These are phyloP conservation scores for Xenopus borealis DNA, from an alignment of 2,113 vertebrate species.

Conservation along the genomic window DNA sequence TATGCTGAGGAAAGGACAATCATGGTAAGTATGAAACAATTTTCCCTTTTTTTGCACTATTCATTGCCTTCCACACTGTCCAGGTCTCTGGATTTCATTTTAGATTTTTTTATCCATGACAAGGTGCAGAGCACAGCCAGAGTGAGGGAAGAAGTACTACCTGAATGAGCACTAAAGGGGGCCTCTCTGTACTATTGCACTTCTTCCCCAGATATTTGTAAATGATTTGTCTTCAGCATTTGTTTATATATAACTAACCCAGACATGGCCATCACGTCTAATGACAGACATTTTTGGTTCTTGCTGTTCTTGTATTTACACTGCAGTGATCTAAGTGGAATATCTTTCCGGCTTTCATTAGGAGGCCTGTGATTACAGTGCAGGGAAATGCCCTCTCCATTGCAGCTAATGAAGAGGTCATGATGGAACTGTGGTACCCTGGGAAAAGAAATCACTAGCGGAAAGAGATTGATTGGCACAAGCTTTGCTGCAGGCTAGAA, in stretches of 20 bases:
- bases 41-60: too few species aligned
- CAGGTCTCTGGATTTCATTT: too few species aligned
- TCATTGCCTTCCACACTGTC: too few species aligned
- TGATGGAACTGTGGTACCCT: neutral
- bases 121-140: too few species aligned
- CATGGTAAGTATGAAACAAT: too few species aligned
- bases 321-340: neutral
- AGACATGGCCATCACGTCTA: neutral
- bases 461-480: slow-evolving; percentile 17
- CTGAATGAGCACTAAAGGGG: too few species aligned
- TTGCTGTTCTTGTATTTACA: neutral
- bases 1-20: too few species aligned
- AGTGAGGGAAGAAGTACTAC: too few species aligned
- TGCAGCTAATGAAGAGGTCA: neutral
- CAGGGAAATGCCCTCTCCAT: slow-evolving; percentile 5
- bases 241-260: neutral
- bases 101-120: too few species aligned
- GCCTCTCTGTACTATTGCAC: too few species aligned
- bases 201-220: too few species aligned
- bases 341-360: neutral
- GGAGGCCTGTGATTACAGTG: slow-evolving; percentile 9
- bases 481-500: slow-evolving; percentile 12
- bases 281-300: neutral
- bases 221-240: neutral
- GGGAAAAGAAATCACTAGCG: neutral